Evolutionary conservation across 2,113 vertebrate species (phyloP).

Genomic region (Irena cyanogastra): DNA sequence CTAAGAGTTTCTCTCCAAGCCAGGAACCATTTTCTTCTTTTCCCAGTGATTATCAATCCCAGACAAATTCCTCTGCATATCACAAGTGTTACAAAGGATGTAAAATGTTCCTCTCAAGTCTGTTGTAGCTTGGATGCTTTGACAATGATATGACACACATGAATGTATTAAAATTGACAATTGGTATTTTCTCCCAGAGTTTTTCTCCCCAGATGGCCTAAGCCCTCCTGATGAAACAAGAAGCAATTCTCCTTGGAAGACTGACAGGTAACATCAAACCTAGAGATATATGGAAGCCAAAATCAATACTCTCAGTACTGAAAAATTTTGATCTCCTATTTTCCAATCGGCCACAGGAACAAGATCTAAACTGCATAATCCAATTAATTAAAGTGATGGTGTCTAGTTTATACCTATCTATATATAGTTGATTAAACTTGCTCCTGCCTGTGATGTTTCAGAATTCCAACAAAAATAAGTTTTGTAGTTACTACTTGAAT

Average conservation of each 20-base stretch:
- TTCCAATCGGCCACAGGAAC: neutral
- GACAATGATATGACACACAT: neutral
- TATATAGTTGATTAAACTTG: neutral
- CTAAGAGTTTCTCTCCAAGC: neutral
- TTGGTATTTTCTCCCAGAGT: neutral
- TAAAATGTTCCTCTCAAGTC: neutral
- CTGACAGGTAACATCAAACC: neutral
- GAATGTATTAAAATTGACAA: neutral
- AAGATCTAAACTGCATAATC: neutral
- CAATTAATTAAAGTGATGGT: neutral
- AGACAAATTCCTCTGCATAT: neutral
- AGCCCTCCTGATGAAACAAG: neutral
- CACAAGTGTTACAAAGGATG: neutral
- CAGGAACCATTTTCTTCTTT: neutral
- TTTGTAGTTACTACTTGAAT: neutral
- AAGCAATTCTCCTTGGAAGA: neutral
- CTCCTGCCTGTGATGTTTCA: neutral
- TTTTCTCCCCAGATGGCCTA: neutral
- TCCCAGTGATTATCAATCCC: neutral
- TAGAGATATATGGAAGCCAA: neutral
- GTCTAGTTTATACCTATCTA: neutral
- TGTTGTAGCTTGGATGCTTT: neutral
- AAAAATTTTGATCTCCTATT: neutral
- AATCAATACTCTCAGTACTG: neutral
- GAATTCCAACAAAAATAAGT: neutral